Percentiles rank a stretch among this genome's conserved stretches.
Evolutionary conservation across 2,113 vertebrate species (phyloP).

Genomic region (Ictalurus furcatus): DNA sequence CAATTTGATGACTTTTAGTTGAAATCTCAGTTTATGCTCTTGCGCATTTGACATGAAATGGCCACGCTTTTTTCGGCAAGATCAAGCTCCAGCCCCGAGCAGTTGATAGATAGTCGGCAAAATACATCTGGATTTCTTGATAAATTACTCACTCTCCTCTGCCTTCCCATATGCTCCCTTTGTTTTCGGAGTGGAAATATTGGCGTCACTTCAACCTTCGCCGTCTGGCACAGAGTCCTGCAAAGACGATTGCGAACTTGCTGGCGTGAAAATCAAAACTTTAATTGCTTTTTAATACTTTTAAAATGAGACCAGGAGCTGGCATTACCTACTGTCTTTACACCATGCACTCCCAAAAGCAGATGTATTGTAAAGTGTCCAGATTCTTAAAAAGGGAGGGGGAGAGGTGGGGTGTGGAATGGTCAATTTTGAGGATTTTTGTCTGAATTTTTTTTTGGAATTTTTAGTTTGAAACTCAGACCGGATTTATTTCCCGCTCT

Average conservation of each 20-base stretch:
- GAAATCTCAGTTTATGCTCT: constrained; percentile 3
- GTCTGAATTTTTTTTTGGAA: neutral
- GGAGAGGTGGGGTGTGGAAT: neutral
- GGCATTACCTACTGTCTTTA: neutral
- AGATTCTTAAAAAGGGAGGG: too few species aligned
- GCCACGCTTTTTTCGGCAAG: neutral
- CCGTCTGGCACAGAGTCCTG: constrained; percentile 15
- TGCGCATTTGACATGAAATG: constrained; percentile 15
- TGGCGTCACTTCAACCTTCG: constrained; percentile 42
- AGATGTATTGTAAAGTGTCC: neutral
- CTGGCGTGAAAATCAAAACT: constrained; percentile 14
- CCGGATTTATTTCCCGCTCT: neutral
- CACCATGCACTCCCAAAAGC: neutral
- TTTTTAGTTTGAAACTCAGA: neutral
- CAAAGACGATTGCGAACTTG: constrained; percentile 6
- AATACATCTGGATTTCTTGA: constrained; percentile 51
- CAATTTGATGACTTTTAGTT: constrained; percentile 21
- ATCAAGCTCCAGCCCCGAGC: constrained; percentile 20
- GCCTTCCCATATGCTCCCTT: constrained; percentile 50
- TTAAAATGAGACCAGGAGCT: neutral
- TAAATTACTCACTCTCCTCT: constrained; percentile 37
- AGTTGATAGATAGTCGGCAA: constrained; percentile 47
- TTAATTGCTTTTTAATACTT: constrained; percentile 38
- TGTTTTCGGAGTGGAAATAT: constrained; percentile 35
- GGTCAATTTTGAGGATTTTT: neutral